Base-by-base conservation (phyloP, 2,888 invertebrate genomes). In the Trisateles emortualis region DNA sequence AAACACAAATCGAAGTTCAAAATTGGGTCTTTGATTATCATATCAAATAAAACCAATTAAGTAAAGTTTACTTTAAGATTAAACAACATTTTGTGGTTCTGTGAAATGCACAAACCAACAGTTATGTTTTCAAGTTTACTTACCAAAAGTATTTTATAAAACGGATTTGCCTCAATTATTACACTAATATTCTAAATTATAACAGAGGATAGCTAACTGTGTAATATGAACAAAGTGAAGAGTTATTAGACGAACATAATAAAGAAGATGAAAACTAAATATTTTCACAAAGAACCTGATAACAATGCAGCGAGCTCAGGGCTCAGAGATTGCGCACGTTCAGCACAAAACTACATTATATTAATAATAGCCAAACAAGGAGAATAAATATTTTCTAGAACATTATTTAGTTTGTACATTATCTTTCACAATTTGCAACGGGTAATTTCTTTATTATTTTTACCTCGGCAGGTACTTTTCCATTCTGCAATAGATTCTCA, bases 41-140 rank as follows among this genome's bases (percentile, higher is more conserved):
- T 10, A 35, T 16, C 16, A 35, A 35, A 35, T 33, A 35, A 17
- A 16, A 35, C 35, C 35, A 35, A 35, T 35, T 35, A 35, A 16
- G 35, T 16, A 16, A 16, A 16, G n/a, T 35, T 35, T 35, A 16
- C 10, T 17, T 35, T 16, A 17, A 9, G 10, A 14, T 17, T 35
- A 16, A 10, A 16, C 2, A 16, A 10, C 9, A 10, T 35, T 17
- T 35, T n/a, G 9, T 3, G 17, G 17, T 35, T 35, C 17, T 16
- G 17, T 1, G 35, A 35, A 35, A 9, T 35, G 35, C 35, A 35
- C 35, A 16, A 35, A 35, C 35, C 5, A 35, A 6, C 17, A 17
- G 35, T 35, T 16, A 14, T 1, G 35, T 35, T 16, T 33, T 35
- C 35, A 10, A 35, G 14, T 35, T 17, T 2, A 29, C 32, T 14